Evolutionary conservation across 2,797 vertebrate genomes (phyloP).

Genomic region (Notamacropus eugenii): DNA sequence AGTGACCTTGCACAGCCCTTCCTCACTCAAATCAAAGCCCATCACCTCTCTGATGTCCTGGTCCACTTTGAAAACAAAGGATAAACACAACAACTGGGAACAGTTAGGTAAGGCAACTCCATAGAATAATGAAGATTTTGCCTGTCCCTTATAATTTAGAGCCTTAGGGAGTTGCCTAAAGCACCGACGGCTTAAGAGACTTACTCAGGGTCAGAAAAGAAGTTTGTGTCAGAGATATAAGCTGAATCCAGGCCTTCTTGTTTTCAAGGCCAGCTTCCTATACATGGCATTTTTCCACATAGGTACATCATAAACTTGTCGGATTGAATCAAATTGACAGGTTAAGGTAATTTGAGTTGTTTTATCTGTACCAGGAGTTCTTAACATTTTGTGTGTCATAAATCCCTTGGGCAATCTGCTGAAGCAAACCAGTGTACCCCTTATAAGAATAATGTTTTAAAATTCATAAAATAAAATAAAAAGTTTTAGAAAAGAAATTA

Average conservation of each 20-base stretch:
- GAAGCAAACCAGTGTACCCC: background rate
- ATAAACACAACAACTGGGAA: too few relatives aligned
- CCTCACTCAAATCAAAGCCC: too few relatives aligned
- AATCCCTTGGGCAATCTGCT: background rate
- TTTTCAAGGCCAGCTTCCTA: background rate
- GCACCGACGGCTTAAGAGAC: background rate
- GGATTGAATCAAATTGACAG: background rate
- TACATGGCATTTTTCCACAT: background rate
- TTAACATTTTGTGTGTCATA: background rate
- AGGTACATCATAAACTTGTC: background rate
- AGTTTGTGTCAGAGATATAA: background rate
- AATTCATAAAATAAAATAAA: background rate
- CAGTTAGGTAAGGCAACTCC: too few relatives aligned
- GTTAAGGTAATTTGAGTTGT: background rate
- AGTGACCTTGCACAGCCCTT: too few relatives aligned
- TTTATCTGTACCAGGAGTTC: background rate
- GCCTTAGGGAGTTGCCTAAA: background rate
- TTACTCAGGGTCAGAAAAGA: background rate
- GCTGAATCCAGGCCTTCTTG: background rate
- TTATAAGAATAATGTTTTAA: background rate
- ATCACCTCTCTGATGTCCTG: too few relatives aligned
- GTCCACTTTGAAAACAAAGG: too few relatives aligned
- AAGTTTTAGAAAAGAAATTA: conserved; percentile 9
- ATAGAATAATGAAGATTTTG: too few relatives aligned
- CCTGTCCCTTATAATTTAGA: too few relatives aligned